phyloP scores from a whole-genome alignment of 2,113 vertebrate genomes.

The Peucedramus taeniatus region DNA sequence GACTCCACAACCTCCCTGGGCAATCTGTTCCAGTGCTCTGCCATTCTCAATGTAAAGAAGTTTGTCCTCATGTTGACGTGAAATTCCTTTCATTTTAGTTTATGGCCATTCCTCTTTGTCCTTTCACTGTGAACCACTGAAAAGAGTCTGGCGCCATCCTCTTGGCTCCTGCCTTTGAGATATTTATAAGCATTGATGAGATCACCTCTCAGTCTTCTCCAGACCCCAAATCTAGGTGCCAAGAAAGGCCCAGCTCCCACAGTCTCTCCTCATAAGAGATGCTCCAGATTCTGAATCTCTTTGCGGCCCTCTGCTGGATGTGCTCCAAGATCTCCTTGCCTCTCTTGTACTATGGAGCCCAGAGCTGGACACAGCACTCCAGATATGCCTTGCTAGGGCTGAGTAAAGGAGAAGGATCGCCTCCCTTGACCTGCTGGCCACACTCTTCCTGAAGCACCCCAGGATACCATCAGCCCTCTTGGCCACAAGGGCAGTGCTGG shows the following conservation, averaged over 20 bases:
- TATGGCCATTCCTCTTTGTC: neutral
- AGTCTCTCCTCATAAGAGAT: neutral
- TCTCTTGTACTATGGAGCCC: neutral
- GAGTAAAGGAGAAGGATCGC: neutral
- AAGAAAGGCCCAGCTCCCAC: neutral
- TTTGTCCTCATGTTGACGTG: neutral
- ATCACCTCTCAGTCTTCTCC: neutral
- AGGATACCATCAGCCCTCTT: neutral
- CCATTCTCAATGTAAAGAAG: neutral
- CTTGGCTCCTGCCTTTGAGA: neutral
- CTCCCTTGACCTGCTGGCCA: neutral
- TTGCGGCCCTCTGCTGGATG: neutral
- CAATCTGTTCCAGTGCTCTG: neutral
- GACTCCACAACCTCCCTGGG: neutral
- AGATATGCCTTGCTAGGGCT: neutral
- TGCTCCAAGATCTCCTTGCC: neutral
- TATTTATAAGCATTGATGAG: neutral
- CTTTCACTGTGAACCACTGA: neutral
- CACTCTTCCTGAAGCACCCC: neutral
- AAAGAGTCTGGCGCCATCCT: too few relatives aligned
- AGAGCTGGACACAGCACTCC: neutral
- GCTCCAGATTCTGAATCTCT: neutral
- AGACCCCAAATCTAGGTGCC: too few relatives aligned
- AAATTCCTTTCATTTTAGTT: neutral
- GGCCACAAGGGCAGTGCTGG: neutral